These are phyloP conservation scores for Nezara viridula DNA, from an alignment of 2,888 invertebrate genomes.

Conservation along the genomic window DNA sequence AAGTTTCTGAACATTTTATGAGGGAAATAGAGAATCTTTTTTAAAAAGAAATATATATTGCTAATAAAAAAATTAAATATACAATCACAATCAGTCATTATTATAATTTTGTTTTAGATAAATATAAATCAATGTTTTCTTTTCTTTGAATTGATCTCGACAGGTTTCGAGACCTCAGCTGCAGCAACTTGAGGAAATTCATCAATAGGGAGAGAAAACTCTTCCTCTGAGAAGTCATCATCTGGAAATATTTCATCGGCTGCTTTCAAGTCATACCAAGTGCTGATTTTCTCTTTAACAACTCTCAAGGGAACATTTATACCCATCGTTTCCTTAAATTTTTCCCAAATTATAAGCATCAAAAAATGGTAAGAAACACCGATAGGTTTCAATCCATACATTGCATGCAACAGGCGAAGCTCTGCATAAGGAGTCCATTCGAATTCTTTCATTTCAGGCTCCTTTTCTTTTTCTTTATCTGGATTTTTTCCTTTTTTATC, in stretches of 20 bases:
- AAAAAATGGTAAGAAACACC: conserved; percentile 40
- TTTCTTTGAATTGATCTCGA: neutral
- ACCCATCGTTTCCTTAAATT: conserved; percentile 16
- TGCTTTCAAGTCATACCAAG: conserved; percentile 31
- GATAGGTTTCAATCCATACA: conserved; percentile 41
- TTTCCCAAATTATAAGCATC: conserved; percentile 35
- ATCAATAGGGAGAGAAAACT: neutral
- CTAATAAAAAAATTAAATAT: neutral
- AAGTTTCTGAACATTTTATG: neutral
- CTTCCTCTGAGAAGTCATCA: conserved; percentile 34
- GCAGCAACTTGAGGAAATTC: neutral
- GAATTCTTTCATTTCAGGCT: conserved; percentile 24
- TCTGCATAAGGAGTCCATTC: conserved; percentile 50
- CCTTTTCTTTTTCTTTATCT: conserved; percentile 2
- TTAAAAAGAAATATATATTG: neutral
- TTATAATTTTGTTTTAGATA: neutral
- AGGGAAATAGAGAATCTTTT: neutral
- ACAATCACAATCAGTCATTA: conserved; percentile 1
- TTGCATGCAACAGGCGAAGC: conserved; percentile 10
- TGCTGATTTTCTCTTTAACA: conserved; percentile 6
- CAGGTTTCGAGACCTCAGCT: neutral
- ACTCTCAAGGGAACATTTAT: neutral
- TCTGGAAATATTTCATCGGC: conserved; percentile 25
- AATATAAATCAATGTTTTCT: neutral
- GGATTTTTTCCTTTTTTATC: conserved; percentile 24